Conservation (phyloP, 2,888 invertebrate species). For the Sphinx pinastri region DNA sequence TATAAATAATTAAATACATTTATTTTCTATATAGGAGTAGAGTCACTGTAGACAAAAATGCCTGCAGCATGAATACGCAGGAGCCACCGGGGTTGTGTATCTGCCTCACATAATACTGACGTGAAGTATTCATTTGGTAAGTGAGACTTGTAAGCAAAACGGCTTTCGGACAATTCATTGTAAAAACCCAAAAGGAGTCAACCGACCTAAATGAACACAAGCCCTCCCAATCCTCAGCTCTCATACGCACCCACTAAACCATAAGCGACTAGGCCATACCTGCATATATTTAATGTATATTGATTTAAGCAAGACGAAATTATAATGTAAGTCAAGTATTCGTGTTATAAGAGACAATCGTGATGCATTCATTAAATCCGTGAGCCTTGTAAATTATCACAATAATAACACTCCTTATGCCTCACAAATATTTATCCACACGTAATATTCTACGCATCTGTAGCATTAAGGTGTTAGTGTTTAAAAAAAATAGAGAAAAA, state of each 20-base stretch:
- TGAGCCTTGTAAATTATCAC: constrained; percentile 12
- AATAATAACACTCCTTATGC: constrained; percentile 9
- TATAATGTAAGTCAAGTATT: neutral
- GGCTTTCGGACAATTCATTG: too few species aligned
- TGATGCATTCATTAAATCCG: constrained; percentile 18
- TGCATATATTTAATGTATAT: neutral
- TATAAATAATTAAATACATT: too few species aligned
- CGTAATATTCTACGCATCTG: constrained; percentile 1
- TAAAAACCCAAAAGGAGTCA: too few species aligned
- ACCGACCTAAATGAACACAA: neutral
- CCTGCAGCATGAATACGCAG: too few species aligned
- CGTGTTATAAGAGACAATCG: constrained; percentile 3
- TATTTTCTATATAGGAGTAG: too few species aligned
- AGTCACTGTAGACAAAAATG: too few species aligned
- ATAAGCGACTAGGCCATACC: neutral
- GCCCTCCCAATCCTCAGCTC: neutral
- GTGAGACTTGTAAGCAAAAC: too few species aligned
- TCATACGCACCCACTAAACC: neutral
- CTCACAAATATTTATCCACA: constrained; percentile 14
- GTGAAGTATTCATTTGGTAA: too few species aligned
- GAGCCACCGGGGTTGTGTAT: too few species aligned
- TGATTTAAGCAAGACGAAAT: neutral
- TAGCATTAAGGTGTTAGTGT: neutral
- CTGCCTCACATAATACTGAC: too few species aligned
- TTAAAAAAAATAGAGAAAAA: too few species aligned